These are phyloP conservation scores for Mythimna vitellina DNA, from an alignment of 2,888 invertebrate genomes.

Conservation along the genomic window DNA sequence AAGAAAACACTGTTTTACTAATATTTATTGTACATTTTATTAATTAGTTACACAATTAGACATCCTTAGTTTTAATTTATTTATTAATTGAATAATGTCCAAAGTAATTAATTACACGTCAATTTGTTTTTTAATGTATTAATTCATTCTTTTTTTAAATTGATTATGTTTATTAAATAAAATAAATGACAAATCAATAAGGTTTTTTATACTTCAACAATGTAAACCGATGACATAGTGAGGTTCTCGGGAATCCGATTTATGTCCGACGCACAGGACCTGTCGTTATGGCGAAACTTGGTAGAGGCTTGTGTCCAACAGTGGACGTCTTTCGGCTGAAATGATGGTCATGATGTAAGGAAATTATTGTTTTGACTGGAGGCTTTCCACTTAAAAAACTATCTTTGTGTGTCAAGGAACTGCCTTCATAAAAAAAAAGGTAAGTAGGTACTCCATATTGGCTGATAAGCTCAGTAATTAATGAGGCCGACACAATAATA, in stretches of 20 bases:
- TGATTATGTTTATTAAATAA: slow-evolving; percentile 3
- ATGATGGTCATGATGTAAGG: background rate
- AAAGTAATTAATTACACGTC: background rate
- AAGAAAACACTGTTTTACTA: slow-evolving; percentile 1
- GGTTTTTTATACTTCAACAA: background rate
- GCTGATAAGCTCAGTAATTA: slow-evolving; percentile 7
- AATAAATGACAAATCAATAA: slow-evolving; percentile 9
- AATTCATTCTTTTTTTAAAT: background rate
- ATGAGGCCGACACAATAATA: background rate
- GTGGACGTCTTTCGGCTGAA: too few relatives aligned
- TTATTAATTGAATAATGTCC: background rate
- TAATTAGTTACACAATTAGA: background rate
- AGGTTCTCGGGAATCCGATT: too few relatives aligned
- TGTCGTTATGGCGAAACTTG: too few relatives aligned
- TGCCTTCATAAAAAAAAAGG: background rate
- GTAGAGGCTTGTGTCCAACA: too few relatives aligned
- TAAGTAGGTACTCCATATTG: background rate
- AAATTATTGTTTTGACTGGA: background rate
- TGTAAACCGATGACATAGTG: too few relatives aligned
- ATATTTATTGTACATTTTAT: background rate
- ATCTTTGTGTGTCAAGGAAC: slow-evolving; percentile 9
- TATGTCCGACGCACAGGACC: too few relatives aligned
- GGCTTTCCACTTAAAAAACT: background rate
- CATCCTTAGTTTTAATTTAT: background rate
- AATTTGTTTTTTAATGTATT: background rate